These are phyloP conservation scores for Austrofundulus limnaeus DNA, from an alignment of 2,113 vertebrate genomes.

Conservation along the genomic window DNA sequence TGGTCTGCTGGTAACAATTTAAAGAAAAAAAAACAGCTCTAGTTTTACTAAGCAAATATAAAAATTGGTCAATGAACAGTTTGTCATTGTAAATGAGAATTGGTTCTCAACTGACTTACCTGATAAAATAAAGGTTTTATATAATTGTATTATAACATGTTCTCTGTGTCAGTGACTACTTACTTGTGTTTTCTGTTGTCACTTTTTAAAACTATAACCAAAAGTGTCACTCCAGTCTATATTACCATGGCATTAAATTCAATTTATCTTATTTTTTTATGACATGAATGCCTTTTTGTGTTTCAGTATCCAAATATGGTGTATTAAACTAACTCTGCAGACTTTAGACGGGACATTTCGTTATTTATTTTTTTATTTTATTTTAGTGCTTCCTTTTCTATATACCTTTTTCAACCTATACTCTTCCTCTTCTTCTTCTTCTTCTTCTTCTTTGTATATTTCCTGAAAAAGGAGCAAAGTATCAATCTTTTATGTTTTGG, in stretches of 20 bases:
- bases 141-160: too few relatives aligned
- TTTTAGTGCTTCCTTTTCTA: conserved; percentile 67
- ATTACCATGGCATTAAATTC: conserved; percentile 27
- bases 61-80: conserved; percentile 33
- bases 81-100: too few relatives aligned
- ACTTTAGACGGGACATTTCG: too few relatives aligned
- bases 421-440: conserved; percentile 73
- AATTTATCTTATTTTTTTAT: conserved; percentile 54
- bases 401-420: conserved; percentile 75
- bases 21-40: conserved; percentile 20
- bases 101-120: too few relatives aligned
- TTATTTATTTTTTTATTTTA: conserved; percentile 71
- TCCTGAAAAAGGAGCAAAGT: conserved; percentile 73
- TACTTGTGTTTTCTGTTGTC: conserved; percentile 25
- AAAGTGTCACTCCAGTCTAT: conserved; percentile 12
- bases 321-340: conserved; percentile 75
- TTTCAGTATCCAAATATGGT: conserved; percentile 71
- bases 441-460: conserved; percentile 74
- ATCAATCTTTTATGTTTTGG: conserved; percentile 83
- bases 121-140: too few relatives aligned
- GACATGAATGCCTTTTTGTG: conserved; percentile 37
- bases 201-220: conserved; percentile 17
- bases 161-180: not conserved
- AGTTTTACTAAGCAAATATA: conserved; percentile 31
- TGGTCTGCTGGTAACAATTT: conserved; percentile 29